Percentiles rank a stretch among this genome's conserved stretches.
phyloP scores from a whole-genome alignment of 2,888 invertebrate species.

The Allacma fusca region DNA sequence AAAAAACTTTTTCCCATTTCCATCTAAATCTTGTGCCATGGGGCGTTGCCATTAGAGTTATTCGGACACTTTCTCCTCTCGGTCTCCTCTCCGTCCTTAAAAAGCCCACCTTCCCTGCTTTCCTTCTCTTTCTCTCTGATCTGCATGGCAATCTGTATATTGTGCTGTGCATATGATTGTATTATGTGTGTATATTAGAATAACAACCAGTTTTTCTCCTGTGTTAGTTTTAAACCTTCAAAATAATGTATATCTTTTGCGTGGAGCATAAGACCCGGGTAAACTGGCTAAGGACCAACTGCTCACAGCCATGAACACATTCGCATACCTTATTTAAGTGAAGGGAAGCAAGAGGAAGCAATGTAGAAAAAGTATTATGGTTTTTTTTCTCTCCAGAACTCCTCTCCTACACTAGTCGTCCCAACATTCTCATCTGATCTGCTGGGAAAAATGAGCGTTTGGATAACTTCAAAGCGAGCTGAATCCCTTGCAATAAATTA shows the following conservation, averaged over 20 bases:
- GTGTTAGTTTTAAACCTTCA: conserved; percentile 25
- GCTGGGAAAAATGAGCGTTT: conserved; percentile 59
- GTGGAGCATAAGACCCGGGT: conserved; percentile 14
- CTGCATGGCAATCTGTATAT: conserved; percentile 37
- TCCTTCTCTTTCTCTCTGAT: conserved; percentile 20
- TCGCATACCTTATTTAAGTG: conserved; percentile 26
- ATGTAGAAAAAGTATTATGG: conserved; percentile 33
- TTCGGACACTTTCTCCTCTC: conserved; percentile 58
- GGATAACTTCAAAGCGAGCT: conserved; percentile 60
- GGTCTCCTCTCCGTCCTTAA: conserved; percentile 45
- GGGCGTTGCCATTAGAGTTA: conserved; percentile 60
- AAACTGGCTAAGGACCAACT: conserved; percentile 23
- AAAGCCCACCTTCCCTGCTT: conserved; percentile 43
- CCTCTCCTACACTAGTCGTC: background rate
- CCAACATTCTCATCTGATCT: conserved; percentile 44
- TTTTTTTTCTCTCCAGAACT: conserved; percentile 21
- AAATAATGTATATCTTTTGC: conserved; percentile 26
- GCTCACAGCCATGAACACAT: conserved; percentile 16
- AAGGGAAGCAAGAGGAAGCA: conserved; percentile 6
- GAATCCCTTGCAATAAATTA: conserved; percentile 61
- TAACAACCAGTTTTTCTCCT: conserved; percentile 22
- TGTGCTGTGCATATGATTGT: conserved; percentile 27
- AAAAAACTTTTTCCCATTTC: conserved; percentile 53
- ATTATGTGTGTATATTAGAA: conserved; percentile 20
- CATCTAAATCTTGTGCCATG: conserved; percentile 57